Evolutionary conservation across 2,888 invertebrate genomes (phyloP).

Genomic region (Synanthedon myopaeformis): DNA sequence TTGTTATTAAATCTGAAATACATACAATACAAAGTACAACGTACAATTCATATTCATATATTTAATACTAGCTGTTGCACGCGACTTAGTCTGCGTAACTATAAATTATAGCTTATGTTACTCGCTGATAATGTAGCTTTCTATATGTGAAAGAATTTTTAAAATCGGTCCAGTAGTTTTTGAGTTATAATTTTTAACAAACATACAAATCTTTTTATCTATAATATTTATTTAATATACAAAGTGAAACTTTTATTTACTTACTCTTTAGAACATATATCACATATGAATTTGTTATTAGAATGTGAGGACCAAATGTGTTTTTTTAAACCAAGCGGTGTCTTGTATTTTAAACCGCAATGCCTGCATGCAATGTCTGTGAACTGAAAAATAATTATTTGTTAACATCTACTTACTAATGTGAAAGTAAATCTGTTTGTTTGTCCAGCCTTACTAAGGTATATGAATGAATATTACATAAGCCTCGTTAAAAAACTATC

Average conservation of each 20-base stretch:
- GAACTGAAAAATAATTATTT: constrained; percentile 18
- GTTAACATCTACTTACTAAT: too few relatives aligned
- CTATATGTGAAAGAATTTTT: too few relatives aligned
- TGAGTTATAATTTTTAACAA: too few relatives aligned
- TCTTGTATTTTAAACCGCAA: constrained; percentile 19
- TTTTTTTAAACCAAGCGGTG: constrained; percentile 18
- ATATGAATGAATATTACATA: too few relatives aligned
- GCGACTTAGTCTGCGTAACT: too few relatives aligned
- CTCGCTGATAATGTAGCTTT: too few relatives aligned
- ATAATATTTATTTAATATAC: background rate
- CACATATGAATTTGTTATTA: constrained; percentile 23
- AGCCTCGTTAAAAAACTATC: too few relatives aligned
- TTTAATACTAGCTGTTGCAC: background rate
- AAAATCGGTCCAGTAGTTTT: too few relatives aligned
- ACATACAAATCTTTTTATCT: too few relatives aligned
- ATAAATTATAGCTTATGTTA: too few relatives aligned
- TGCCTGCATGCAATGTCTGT: constrained; percentile 20
- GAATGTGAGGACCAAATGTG: constrained; percentile 15
- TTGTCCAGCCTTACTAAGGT: too few relatives aligned
- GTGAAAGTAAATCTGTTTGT: too few relatives aligned
- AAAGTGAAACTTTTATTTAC: constrained; percentile 5
- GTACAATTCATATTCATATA: background rate
- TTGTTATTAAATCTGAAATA: constrained; percentile 22
- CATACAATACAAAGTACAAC: background rate
- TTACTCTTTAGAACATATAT: constrained; percentile 38